Percentiles rank a stretch among this genome's conserved stretches.
These are phyloP conservation scores for Orchesella cincta DNA, from an alignment of 1,140 invertebrate genomes.

Conservation along the genomic window DNA sequence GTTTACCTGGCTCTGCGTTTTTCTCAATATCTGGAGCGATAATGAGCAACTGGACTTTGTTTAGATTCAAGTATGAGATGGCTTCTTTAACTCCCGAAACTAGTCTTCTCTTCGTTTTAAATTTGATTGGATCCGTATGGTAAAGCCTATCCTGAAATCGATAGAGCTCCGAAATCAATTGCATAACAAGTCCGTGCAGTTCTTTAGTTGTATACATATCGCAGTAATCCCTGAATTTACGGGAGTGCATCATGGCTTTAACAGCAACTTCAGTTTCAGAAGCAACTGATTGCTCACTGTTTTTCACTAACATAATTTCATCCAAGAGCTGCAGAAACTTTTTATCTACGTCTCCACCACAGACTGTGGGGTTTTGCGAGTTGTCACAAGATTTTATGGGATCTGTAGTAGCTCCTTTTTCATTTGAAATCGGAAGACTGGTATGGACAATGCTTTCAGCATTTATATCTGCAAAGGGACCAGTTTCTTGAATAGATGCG, in stretches of 20 bases:
- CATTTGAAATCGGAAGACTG: not conserved
- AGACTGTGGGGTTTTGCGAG: not conserved
- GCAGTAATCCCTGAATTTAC: slow-evolving; percentile 47
- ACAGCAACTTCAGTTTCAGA: not conserved
- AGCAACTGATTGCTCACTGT: not conserved
- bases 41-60: slow-evolving; percentile 64
- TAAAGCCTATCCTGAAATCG: slow-evolving; percentile 65
- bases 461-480: too few species aligned
- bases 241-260: slow-evolving; percentile 39
- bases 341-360: not conserved
- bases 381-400: not conserved
- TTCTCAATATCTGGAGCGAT: slow-evolving; percentile 62
- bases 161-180: slow-evolving; percentile 61
- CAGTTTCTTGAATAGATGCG: not conserved
- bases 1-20: slow-evolving; percentile 16
- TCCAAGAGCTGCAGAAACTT: not conserved
- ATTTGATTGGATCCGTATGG: slow-evolving; percentile 64
- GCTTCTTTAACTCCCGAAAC: slow-evolving; percentile 65
- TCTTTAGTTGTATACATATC: slow-evolving; percentile 45
- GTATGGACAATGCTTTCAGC: not conserved
- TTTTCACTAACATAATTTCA: not conserved
- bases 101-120: slow-evolving; percentile 60
- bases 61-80: slow-evolving; percentile 61
- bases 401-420: not conserved
- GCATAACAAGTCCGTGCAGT: slow-evolving; percentile 44